Evolutionary conservation across 2,888 invertebrate genomes (phyloP), one percentile per base, ranked within the genome.

Genomic region (Amphimallon solstitiale): DNA sequence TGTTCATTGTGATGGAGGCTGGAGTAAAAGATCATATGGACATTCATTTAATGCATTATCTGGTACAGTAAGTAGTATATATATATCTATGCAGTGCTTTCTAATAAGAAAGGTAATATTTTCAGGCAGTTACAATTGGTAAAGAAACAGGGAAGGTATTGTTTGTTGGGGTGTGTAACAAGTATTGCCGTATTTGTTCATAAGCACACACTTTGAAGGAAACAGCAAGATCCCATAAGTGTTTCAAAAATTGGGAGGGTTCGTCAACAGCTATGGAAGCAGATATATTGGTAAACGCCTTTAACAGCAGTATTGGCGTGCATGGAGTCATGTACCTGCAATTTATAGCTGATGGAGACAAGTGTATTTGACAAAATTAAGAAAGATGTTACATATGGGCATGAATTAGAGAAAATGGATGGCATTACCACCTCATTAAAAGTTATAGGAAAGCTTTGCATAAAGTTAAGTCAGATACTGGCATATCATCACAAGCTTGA

Each of bases 191-290:
- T 14, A 66, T 74, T 19, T 76, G 75, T 67, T 70, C 70, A 6
- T 10, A 66, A 52, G 68, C 70, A 2, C 66, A 65, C 17, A 59
- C 40, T 12, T 59, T 54, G 12, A 43, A 60, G 2, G 35, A 19
- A 10, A 10, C 45, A 21, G 29, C 68, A 5, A 38, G 63, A 9
- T 49, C 67, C 43, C 74, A 76, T 48, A 61, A 45, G 6, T 77
- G 76, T 54, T 76, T 63, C 64, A 74, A 74, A 66, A 77, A 77
- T 62, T 76, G 71, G 68, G 52, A 40, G 5, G 73, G 74, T 1
- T 45, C 73, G 5, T 75, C 77, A 0, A 70, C 72, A 3, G 60
- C 67, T 10, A 77, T 78, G 76, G 76, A 77, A 67, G 66, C 73
- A 3, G 72, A 70, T 14, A 75, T 76, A 15, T 67, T 77, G 6